Percentiles rank a stretch among this genome's conserved stretches.
These are phyloP conservation scores for Leuciscus waleckii DNA, from an alignment of 2,797 vertebrate genomes.

Conservation along the genomic window DNA sequence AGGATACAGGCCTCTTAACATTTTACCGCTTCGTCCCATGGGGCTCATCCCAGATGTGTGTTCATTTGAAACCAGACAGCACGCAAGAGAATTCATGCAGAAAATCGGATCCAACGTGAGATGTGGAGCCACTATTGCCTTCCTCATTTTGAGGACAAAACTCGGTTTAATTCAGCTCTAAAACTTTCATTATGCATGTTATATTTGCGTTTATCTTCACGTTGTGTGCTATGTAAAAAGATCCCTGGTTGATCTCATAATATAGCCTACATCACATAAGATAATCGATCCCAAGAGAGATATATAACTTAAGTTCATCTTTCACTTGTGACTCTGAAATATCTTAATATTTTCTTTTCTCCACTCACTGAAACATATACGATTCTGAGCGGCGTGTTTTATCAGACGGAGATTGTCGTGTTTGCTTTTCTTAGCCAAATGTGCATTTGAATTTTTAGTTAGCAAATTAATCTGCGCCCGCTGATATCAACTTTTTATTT, in stretches of 20 bases:
- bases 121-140: background rate
- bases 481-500: background rate
- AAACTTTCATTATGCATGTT: background rate
- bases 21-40: background rate
- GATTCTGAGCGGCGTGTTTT: background rate
- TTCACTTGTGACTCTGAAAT: background rate
- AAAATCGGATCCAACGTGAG: background rate
- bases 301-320: background rate
- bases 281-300: background rate
- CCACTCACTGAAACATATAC: background rate
- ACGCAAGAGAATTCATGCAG: slow-evolving; percentile 10
- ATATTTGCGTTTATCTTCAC: background rate
- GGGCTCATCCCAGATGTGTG: slow-evolving; percentile 38
- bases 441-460: background rate
- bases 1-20: background rate
- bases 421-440: background rate
- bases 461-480: background rate
- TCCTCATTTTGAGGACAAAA: background rate
- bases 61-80: slow-evolving; percentile 26
- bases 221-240: background rate
- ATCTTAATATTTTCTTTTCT: background rate
- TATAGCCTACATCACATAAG: too few relatives aligned
- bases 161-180: background rate
- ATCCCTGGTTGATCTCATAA: background rate
- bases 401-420: background rate